These are phyloP conservation scores for Callocephalon fimbriatum DNA, from an alignment of 2,113 vertebrate species.

Conservation along the genomic window DNA sequence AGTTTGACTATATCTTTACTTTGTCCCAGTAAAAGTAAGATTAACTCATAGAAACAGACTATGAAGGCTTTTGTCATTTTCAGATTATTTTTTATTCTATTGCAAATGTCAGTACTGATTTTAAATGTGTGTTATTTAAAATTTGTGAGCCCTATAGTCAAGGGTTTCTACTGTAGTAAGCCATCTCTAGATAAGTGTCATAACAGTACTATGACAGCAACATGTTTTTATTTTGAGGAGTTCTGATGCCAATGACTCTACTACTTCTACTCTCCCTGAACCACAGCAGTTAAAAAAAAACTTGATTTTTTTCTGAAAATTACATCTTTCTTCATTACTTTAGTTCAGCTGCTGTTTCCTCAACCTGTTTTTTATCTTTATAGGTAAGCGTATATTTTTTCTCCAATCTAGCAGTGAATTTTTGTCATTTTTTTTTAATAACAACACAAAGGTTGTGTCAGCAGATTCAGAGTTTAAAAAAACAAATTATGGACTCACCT, in stretches of 20 bases:
- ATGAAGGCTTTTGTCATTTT: neutral
- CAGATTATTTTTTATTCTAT: neutral
- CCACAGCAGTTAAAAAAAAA: neutral
- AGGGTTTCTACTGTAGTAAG: neutral
- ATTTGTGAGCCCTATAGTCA: neutral
- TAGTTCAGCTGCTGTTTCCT: neutral
- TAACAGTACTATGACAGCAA: neutral
- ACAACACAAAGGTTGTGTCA: neutral
- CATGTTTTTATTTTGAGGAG: neutral
- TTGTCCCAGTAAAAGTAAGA: neutral
- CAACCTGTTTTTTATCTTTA: neutral
- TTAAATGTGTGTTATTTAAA: neutral
- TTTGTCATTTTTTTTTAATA: neutral
- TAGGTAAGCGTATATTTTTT: neutral
- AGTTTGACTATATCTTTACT: neutral
- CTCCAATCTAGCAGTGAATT: neutral
- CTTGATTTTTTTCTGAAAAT: neutral
- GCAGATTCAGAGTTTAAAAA: neutral
- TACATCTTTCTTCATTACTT: rapidly evolving
- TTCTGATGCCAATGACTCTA: neutral
- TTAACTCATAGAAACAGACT: neutral
- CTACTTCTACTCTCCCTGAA: neutral
- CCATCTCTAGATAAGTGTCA: neutral
- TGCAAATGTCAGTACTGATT: neutral
- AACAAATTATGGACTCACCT: neutral